Conservation (phyloP, 1,140 invertebrate genomes). For the Euschistus heros region DNA sequence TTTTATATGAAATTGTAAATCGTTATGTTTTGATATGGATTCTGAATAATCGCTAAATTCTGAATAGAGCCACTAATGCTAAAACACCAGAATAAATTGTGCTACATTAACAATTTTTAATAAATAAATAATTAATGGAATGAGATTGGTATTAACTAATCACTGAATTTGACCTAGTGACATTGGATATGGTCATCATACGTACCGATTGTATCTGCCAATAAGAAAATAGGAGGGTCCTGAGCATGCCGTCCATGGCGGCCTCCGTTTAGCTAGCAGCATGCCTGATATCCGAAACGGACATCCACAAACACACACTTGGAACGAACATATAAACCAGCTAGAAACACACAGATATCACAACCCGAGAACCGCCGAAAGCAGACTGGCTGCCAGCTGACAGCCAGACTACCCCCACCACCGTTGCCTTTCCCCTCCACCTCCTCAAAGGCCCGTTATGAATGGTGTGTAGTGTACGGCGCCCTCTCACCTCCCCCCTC, state of each 20-base stretch:
- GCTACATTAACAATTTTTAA: no score
- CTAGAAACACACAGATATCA: background rate
- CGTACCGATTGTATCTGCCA: slow-evolving; percentile 23
- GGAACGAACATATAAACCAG: background rate
- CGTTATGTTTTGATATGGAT: no score
- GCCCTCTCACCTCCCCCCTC: background rate
- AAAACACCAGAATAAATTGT: no score
- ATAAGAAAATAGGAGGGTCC: slow-evolving; percentile 32
- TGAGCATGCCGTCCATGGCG: slow-evolving; percentile 34
- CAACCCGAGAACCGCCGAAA: background rate
- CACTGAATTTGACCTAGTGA: no score
- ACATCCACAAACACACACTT: slow-evolving; percentile 26
- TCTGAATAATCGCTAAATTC: no score
- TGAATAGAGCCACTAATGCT: no score
- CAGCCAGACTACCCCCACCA: slow-evolving; percentile 3
- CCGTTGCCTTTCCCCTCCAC: background rate
- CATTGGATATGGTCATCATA: slow-evolving; percentile 2
- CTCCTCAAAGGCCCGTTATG: background rate
- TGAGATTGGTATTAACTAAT: no score
- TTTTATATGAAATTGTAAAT: no score
- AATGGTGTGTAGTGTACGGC: background rate
- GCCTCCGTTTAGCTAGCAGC: slow-evolving; percentile 9
- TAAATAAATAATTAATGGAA: no score
- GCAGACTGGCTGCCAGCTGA: slow-evolving; percentile 1
- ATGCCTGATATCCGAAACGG: background rate